Conservation (phyloP, 64 coral and sea anemone genomes). For the Actinia tenebrosa region DNA sequence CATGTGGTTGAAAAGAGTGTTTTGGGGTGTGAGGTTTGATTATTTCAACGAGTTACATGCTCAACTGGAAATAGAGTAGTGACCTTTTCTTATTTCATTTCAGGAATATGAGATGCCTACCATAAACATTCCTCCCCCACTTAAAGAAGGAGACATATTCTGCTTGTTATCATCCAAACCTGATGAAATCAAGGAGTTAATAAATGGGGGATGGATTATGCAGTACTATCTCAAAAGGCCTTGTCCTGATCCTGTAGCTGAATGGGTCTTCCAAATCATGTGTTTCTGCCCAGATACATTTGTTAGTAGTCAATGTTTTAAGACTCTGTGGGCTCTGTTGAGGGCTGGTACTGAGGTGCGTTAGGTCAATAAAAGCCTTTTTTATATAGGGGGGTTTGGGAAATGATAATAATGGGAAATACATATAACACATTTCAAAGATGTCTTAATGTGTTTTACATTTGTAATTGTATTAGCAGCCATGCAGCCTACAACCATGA, state of each 20-base stretch:
- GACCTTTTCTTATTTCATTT: not conserved
- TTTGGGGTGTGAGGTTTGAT: too few relatives aligned
- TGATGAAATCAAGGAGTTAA: slow-evolving; percentile 46
- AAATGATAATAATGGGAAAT: too few relatives aligned
- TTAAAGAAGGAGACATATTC: slow-evolving; percentile 19
- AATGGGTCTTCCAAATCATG: slow-evolving; percentile 87
- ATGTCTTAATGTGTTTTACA: too few relatives aligned
- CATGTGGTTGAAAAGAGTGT: too few relatives aligned
- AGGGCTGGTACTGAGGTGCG: slow-evolving; percentile 67
- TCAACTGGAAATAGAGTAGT: too few relatives aligned
- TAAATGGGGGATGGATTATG: slow-evolving; percentile 80
- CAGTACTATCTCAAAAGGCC: slow-evolving; percentile 66
- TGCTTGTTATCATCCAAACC: slow-evolving; percentile 32
- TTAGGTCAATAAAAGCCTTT: not conserved
- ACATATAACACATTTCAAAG: too few relatives aligned
- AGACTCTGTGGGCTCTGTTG: slow-evolving; percentile 65
- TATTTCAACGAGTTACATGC: too few relatives aligned
- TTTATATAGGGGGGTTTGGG: too few relatives aligned
- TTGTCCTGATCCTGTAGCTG: slow-evolving; percentile 58
- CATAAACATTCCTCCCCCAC: slow-evolving; percentile 13
- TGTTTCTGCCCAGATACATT: slow-evolving; percentile 59
- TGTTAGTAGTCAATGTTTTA: slow-evolving; percentile 44
- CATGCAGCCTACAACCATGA: too few relatives aligned
- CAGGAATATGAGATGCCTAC: slow-evolving; percentile 37
- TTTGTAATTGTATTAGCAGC: too few relatives aligned